A percentile compares a stretch with the other conserved stretches of the same genome.
Conservation (phyloP, 2,888 invertebrate genomes). For the Apamea monoglypha region DNA sequence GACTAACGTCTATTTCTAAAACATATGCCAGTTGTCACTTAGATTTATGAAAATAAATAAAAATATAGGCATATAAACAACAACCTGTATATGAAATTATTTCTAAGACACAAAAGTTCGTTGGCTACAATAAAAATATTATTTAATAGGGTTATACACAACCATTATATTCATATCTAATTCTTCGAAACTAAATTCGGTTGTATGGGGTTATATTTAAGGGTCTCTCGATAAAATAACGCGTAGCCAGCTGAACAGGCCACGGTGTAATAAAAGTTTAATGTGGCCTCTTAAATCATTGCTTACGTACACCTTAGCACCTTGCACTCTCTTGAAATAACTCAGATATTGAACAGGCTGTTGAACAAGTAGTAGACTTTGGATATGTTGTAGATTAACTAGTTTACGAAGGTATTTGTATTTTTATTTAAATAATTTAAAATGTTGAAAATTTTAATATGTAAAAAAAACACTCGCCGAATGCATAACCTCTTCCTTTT, state of each 20-base stretch:
- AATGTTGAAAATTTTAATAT: background rate
- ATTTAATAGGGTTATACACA: conserved; percentile 12
- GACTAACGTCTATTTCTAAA: too few species aligned
- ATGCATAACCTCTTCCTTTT: background rate
- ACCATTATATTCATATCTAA: conserved; percentile 29
- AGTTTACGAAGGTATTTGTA: background rate
- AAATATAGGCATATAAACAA: background rate
- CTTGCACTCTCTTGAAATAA: conserved; percentile 52
- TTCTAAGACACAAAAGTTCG: background rate
- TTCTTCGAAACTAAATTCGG: conserved; percentile 39
- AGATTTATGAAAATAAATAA: background rate
- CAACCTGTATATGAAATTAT: background rate
- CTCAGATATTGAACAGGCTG: conserved; percentile 37
- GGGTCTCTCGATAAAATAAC: conserved; percentile 54
- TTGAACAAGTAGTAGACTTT: conserved; percentile 3
- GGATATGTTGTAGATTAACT: background rate
- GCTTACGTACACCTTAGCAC: conserved; percentile 63
- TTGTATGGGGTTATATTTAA: conserved; percentile 48
- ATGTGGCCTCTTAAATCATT: conserved; percentile 74
- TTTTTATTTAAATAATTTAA: background rate
- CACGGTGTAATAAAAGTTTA: conserved; percentile 71
- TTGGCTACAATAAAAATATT: conserved; percentile 32
- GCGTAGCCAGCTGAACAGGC: conserved; percentile 54
- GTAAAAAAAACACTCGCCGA: background rate
- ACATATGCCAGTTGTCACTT: background rate